Percentiles rank a stretch among this genome's conserved stretches.
phyloP scores from a whole-genome alignment of 2,888 invertebrate species.

The Girardia tigrina region DNA sequence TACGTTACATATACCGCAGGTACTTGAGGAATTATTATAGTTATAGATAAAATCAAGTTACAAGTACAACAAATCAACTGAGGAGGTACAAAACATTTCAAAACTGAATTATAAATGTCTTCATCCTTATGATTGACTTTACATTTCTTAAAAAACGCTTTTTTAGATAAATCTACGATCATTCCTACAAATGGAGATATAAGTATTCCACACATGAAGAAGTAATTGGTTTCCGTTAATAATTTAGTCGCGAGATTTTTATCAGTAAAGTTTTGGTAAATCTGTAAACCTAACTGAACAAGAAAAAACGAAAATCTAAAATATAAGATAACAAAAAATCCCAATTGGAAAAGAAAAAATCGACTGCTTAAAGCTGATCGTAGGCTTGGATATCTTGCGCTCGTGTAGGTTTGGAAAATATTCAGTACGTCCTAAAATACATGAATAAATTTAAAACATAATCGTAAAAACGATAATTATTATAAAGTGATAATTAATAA shows the following conservation, averaged over 20 bases:
- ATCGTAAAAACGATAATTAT: no score
- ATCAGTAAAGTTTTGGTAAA: background rate
- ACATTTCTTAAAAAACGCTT: background rate
- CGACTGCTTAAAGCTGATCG: background rate
- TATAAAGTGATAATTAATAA: no score
- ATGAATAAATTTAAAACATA: no score
- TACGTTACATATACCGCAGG: background rate
- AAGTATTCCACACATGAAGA: background rate
- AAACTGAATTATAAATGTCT: background rate
- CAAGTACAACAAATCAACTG: conserved; percentile 5
- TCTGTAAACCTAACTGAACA: background rate
- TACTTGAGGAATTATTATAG: background rate
- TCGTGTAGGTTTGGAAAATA: background rate
- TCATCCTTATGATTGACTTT: background rate
- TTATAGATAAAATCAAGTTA: background rate
- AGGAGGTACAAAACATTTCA: background rate
- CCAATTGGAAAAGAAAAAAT: background rate
- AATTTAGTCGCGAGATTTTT: background rate
- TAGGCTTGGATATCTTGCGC: background rate
- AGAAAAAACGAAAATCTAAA: background rate
- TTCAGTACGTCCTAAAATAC: no score
- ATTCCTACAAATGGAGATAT: background rate
- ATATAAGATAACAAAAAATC: background rate
- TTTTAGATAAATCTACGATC: background rate
- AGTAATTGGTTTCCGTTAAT: background rate